A percentile compares a stretch with the other conserved stretches of the same genome.
These are phyloP conservation scores for Gavialis gangeticus DNA, from an alignment of 2,113 vertebrate species.

Conservation along the genomic window DNA sequence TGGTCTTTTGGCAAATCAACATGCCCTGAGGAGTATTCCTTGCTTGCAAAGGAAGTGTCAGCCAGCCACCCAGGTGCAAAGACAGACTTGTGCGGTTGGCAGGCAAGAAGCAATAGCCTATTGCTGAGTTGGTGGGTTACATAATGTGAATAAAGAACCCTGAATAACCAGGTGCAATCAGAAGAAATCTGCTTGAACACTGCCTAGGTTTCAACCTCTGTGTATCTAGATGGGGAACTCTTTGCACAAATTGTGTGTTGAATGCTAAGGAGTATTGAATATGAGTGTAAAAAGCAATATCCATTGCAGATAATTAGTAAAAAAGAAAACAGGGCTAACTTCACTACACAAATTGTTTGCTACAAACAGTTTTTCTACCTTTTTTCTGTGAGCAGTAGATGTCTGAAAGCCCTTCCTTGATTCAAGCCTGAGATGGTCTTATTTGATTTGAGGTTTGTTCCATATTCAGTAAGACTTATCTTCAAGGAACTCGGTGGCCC, in stretches of 20 bases:
- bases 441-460: neutral
- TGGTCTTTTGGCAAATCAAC: rapidly evolving
- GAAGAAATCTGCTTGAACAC: neutral
- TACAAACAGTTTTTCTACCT: neutral
- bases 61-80: neutral
- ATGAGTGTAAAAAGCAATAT: neutral
- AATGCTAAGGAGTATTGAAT: neutral
- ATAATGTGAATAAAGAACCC: rapidly evolving
- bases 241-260: rapidly evolving
- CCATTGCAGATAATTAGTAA: neutral
- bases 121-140: neutral
- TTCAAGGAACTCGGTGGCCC: rapidly evolving
- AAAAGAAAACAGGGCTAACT: neutral
- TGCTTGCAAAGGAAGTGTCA: rapidly evolving
- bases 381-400: neutral
- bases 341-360: rapidly evolving
- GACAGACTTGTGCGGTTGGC: neutral
- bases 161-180: neutral
- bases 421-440: neutral
- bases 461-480: neutral
- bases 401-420: neutral
- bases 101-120: neutral
- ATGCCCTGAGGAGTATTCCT: rapidly evolving
- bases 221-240: neutral
- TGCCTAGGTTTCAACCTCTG: rapidly evolving